A percentile compares a stretch with the other conserved stretches of the same genome.
Evolutionary conservation across 2,113 vertebrate genomes (phyloP).

Genomic region (Neomonachus schauinslandi): DNA sequence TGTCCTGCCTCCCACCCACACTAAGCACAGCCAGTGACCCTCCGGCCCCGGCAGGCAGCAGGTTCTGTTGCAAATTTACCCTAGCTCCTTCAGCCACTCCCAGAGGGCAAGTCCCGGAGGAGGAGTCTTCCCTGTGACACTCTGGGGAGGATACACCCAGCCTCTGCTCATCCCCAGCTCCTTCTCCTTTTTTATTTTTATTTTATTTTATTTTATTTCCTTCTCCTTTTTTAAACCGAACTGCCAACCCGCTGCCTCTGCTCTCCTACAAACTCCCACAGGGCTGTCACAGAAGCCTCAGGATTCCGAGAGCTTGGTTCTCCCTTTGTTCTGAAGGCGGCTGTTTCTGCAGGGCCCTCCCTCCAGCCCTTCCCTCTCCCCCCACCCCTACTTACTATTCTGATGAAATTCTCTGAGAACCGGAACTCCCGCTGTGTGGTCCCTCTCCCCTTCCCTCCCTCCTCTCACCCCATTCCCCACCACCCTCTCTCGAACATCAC

Average conservation of each 20-base stretch:
- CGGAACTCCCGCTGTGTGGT: neutral
- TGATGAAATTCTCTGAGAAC: neutral
- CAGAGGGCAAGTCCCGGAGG: rapidly evolving
- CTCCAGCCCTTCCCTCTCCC: neutral
- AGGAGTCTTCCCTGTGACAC: neutral
- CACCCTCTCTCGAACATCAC: neutral
- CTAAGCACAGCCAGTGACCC: neutral
- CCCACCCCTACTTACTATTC: neutral
- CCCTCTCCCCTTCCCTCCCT: neutral
- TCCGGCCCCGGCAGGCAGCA: neutral
- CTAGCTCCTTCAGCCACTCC: neutral
- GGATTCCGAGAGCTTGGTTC: neutral
- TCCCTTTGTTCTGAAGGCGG: conserved; percentile 24
- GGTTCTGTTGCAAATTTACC: neutral
- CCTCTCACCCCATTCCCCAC: too few species aligned
- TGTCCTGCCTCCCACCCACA: too few species aligned
- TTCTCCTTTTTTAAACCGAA: neutral
- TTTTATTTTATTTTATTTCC: too few species aligned
- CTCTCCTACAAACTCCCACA: neutral
- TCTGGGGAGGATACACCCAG: neutral
- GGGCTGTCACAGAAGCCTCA: neutral
- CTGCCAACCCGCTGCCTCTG: neutral
- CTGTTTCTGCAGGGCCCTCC: neutral
- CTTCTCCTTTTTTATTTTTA: neutral
- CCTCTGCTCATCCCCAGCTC: neutral